Evolutionary conservation across 2,888 invertebrate genomes (phyloP), one percentile per base, ranked within the genome.

Genomic region (Onthophagus sagittarius): DNA sequence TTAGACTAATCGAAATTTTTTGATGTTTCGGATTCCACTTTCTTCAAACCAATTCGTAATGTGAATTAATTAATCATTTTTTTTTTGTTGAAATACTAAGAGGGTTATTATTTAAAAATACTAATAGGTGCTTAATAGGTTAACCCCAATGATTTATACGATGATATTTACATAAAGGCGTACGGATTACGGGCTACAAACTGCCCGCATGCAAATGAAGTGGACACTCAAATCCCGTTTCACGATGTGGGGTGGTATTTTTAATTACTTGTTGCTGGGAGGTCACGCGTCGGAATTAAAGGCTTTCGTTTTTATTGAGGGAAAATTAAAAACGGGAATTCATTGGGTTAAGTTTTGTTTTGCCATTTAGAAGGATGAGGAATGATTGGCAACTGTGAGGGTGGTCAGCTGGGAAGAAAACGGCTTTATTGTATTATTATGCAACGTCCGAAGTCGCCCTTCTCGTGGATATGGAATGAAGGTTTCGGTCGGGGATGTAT

Each of bases 291-390:
- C 39, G 39, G 39, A 7, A 53, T 53, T 53, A 53, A 53, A 4
- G 39, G 39, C 39, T 53, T 53, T 53, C 39, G 39, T 53, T 53
- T 53, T 53, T 53, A 53, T 53, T 11, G 39, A 11, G 39, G 63
- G 63, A 70, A 69, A 70, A 72, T 72, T 72, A 72, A 72, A 72
- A 72, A 72, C 70, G 63, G 0, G 69, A 15, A 72, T 69, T 72
- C 69, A 69, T 72, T 70, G 65, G 71, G 13, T 23, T 23, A 23
- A 23, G 62, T 62, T 53, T 15, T n/a, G 70, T 78, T 81, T 11
- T 2, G 23, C 39, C 1, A 53, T 9, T 9, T 53, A 53, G 39
- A 11, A 53, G 1, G 11, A 53, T 1, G 39, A 11, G 39, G 11
- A 53, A 53, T 11, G 39, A 53, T 53, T 11, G 39, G 39, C 7